These are phyloP conservation scores for Caenorhabditis doughertyi DNA, from an alignment of 2,888 invertebrate genomes.

Conservation along the genomic window DNA sequence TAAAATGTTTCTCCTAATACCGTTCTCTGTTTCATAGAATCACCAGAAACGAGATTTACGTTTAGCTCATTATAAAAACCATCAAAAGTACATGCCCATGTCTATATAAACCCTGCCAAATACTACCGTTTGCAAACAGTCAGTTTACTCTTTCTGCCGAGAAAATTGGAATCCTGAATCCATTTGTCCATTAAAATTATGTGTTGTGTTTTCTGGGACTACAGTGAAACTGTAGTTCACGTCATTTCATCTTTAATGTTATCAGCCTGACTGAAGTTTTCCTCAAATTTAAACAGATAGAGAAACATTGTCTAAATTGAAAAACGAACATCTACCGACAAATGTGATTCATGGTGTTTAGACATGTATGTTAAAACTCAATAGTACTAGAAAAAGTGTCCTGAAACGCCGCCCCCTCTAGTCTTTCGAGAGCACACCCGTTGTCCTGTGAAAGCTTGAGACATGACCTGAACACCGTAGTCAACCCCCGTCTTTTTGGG, in stretches of 20 bases:
- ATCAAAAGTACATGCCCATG: conserved; percentile 53
- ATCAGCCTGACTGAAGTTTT: background rate
- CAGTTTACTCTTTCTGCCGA: background rate
- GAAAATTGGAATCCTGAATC: conserved; percentile 29
- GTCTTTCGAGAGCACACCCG: conserved; percentile 47
- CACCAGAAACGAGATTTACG: conserved; percentile 38
- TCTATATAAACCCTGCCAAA: conserved; percentile 24
- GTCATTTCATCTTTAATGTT: conserved; percentile 40
- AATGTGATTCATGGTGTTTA: conserved; percentile 50
- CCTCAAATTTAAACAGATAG: too few relatives aligned
- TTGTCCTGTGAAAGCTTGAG: conserved; percentile 45
- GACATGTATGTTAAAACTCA: conserved; percentile 39
- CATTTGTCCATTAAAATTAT: background rate
- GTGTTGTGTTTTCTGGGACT: conserved; percentile 14
- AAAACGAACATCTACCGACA: conserved; percentile 37
- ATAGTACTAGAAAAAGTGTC: conserved; percentile 23
- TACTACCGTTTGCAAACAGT: conserved; percentile 39
- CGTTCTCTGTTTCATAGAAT: conserved; percentile 44
- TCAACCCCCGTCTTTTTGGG: conserved; percentile 8
- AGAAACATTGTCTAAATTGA: conserved; percentile 3
- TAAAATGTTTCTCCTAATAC: conserved; percentile 8
- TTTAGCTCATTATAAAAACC: conserved; percentile 61
- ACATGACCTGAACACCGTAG: conserved; percentile 40
- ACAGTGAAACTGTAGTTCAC: conserved; percentile 30
- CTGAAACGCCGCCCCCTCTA: conserved; percentile 38